These are phyloP conservation scores for Hemicentrotus pulcherrimus DNA, from an alignment of 35 echinoderm and acorn worm genomes.

Conservation along the genomic window DNA sequence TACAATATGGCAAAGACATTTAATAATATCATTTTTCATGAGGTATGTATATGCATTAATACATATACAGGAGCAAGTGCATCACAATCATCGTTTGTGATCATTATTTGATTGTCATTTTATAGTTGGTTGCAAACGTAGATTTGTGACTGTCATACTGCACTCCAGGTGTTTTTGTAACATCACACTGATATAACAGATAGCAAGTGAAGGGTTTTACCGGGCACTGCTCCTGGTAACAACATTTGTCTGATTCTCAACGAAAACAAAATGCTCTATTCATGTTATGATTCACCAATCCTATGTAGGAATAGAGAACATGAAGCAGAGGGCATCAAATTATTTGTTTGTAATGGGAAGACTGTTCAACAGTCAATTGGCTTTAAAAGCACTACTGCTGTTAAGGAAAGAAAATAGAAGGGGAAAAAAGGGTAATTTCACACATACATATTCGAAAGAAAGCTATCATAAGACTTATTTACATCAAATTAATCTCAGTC, in stretches of 20 bases:
- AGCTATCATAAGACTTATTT: conserved; percentile 11
- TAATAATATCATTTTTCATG: neutral
- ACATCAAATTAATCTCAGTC: neutral
- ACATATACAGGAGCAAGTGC: neutral
- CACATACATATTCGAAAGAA: neutral
- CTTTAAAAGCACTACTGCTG: neutral
- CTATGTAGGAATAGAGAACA: too few relatives aligned
- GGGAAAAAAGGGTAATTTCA: neutral
- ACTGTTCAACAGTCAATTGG: neutral
- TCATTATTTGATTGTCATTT: neutral
- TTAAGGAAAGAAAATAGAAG: neutral
- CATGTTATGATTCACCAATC: too few relatives aligned
- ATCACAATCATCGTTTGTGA: neutral
- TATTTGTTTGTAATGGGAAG: neutral
- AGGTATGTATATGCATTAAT: neutral
- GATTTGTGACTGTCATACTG: neutral
- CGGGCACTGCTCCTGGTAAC: too few relatives aligned
- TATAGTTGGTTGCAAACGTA: neutral
- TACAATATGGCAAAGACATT: neutral
- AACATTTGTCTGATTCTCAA: too few relatives aligned
- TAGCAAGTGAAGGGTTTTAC: too few relatives aligned
- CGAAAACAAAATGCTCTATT: too few relatives aligned
- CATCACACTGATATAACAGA: neutral
- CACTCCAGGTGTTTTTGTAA: neutral
- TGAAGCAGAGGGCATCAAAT: neutral